Evolutionary conservation across 2,888 invertebrate genomes (phyloP).

Genomic region (Onchidella celtica): DNA sequence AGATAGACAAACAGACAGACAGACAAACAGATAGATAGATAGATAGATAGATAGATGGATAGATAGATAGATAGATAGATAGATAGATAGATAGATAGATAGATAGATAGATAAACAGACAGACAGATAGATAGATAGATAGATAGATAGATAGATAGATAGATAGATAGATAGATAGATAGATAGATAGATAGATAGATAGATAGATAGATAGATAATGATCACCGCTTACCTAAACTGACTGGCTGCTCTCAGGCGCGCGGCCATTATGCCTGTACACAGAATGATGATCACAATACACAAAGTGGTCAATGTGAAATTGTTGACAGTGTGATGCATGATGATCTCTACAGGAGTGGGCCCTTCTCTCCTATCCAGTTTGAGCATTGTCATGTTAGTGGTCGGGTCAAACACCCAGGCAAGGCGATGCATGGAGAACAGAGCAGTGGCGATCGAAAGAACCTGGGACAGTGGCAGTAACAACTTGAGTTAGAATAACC

Average conservation of each 20-base stretch:
- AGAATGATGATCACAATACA: neutral
- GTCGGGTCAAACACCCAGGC: neutral
- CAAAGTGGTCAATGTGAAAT: neutral
- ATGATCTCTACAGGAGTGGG: neutral
- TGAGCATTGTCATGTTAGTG: neutral
- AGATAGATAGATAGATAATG: too few species aligned
- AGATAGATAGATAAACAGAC: too few species aligned
- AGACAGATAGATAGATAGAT: too few species aligned
- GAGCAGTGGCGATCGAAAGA: neutral
- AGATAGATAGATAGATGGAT: too few species aligned
- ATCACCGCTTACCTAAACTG: neutral
- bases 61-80: too few species aligned
- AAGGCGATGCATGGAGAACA: neutral
- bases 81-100: too few species aligned
- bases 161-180: too few species aligned
- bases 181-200: too few species aligned
- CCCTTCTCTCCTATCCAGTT: neutral
- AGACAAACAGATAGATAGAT: too few species aligned
- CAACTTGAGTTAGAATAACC: neutral
- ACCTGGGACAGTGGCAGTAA: neutral
- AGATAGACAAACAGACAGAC: too few species aligned
- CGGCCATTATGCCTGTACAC: neutral
- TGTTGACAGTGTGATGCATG: neutral
- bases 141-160: too few species aligned
- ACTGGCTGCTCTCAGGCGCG: neutral